Conservation (phyloP, 2,797 vertebrate genomes). For the Loris lydekkerianus region DNA sequence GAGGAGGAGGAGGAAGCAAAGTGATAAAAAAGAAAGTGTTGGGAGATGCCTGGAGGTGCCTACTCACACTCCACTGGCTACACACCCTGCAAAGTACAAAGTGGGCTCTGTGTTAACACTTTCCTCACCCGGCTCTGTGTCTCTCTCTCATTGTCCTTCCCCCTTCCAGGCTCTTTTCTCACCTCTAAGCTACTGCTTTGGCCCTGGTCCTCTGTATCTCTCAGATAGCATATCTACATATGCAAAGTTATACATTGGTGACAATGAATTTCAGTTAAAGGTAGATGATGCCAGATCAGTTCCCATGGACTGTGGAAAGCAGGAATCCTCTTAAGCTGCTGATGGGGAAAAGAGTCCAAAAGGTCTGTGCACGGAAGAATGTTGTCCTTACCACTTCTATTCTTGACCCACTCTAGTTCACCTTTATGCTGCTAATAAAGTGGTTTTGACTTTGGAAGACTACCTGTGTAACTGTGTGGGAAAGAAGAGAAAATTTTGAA, state of each 20-base stretch:
- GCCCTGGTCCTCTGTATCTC: background rate
- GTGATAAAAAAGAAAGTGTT: background rate
- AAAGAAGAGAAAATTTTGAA: background rate
- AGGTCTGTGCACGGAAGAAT: background rate
- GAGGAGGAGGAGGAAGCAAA: background rate
- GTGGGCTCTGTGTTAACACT: background rate
- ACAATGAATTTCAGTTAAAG: constrained; percentile 17
- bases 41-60: background rate
- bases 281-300: background rate
- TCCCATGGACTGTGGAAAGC: background rate
- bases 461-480: background rate
- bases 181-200: background rate
- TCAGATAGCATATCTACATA: background rate
- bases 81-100: background rate
- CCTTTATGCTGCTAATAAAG: background rate
- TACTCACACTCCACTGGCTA: background rate
- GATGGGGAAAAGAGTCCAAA: background rate
- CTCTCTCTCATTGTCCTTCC: background rate
- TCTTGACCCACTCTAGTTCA: background rate
- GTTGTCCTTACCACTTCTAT: background rate
- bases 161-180: background rate
- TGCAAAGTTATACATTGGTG: background rate
- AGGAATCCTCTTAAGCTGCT: background rate
- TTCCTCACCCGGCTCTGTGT: background rate
- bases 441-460: background rate